Evolutionary conservation across 2,113 vertebrate genomes (phyloP), one percentile per base, ranked within the genome.

Genomic region (Lophura nycthemera): DNA sequence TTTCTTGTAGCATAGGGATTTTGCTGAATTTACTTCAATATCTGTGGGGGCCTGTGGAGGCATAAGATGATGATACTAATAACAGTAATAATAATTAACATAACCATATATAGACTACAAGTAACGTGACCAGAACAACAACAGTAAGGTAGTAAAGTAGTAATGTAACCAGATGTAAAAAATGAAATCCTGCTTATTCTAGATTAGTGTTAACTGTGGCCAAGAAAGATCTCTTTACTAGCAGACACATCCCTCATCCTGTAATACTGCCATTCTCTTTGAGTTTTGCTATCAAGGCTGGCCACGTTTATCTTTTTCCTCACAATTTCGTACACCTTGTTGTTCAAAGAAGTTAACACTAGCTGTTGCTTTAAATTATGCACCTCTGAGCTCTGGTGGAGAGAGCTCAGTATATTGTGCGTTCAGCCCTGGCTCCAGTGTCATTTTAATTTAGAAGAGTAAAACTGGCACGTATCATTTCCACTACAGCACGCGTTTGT

Each of bases 401-500:
- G 73, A 52, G 45, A 92, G 42, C 18, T 90, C 56, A 6, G 34
- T 52, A 11, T 45, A 13, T 34, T 71, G 32, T 1, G 0, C 75
- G 65, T n/a, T 90, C 86, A 75, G 38, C 73, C 19, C 52, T 19
- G 52, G 29, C 61, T 88, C 43, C 6, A 1, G 56, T 8, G 24
- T 59, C n/a, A 54, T 92, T 92, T 83, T 63, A 59, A 36, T 76
- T 76, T 67, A 32, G 21, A 66, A 0, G 0, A 57, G 40, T 45
- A 0, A 0, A 89, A 75, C 18, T 7, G 47, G 43, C 59, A 52
- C 24, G 2, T 74, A 32, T 71, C 66, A 81, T 83, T 84, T 83
- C 70, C 74, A 38, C 16, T 69, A 34, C 52, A 75, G 52, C 38
- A 29, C 43, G 84, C n/a, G 18, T 86, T 81, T 95, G 61, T 89